phyloP scores from a whole-genome alignment of 2,113 vertebrate species.

The Mobula hypostoma region DNA sequence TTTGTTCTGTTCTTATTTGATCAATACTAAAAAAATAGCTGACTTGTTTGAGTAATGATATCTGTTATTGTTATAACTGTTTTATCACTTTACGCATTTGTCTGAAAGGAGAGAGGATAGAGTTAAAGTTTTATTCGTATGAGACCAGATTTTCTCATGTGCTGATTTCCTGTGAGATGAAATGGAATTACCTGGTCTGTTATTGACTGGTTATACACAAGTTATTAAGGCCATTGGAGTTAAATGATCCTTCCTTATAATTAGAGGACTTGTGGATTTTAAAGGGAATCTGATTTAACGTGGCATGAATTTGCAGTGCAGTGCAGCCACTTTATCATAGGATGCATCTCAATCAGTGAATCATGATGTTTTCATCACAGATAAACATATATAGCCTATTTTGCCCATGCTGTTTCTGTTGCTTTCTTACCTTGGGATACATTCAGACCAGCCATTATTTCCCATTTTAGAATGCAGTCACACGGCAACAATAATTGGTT shows the following conservation, averaged over 20 bases:
- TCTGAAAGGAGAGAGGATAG: background rate
- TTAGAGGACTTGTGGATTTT: background rate
- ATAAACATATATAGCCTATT: no score
- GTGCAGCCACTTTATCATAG: background rate
- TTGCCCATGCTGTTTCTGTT: no score
- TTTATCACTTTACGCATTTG: background rate
- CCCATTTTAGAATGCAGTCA: background rate
- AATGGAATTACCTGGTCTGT: background rate
- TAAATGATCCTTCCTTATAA: background rate
- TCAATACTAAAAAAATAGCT: background rate
- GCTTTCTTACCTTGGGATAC: background rate
- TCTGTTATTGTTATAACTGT: background rate
- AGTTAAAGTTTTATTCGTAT: background rate
- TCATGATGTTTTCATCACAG: no score
- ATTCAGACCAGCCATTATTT: background rate
- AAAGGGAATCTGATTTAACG: background rate
- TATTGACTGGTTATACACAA: background rate
- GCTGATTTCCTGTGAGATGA: background rate
- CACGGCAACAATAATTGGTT: background rate
- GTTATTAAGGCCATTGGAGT: background rate
- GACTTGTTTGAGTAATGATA: no score
- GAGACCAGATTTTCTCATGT: background rate
- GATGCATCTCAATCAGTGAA: background rate
- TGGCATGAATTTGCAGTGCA: background rate
- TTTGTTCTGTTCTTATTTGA: background rate